phyloP scores from a whole-genome alignment of 1,140 invertebrate species.

The Bacillus rossius region DNA sequence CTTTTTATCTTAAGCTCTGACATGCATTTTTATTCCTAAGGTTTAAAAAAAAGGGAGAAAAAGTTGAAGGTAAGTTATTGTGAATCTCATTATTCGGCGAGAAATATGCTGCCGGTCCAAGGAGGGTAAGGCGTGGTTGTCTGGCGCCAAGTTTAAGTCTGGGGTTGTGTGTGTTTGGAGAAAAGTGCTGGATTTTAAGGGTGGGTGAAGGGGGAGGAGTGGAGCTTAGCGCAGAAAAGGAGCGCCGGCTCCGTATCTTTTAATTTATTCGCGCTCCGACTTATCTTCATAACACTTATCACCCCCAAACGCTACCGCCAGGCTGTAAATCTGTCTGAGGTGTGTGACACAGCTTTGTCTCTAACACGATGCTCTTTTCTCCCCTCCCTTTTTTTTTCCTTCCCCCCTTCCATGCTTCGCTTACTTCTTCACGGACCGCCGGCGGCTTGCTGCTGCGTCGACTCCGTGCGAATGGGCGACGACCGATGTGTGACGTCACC shows the following conservation, averaged over 20 bases:
- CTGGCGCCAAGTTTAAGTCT: no score
- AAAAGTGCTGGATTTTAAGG: not conserved
- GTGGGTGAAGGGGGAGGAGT: not conserved
- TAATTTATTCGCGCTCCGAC: constrained; percentile 15
- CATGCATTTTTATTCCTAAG: no score
- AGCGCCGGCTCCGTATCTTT: constrained; percentile 10
- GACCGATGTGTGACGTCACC: no score
- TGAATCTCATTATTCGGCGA: not conserved
- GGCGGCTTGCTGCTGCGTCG: not conserved
- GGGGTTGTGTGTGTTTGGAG: not conserved
- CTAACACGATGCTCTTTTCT: not conserved
- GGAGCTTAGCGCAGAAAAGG: not conserved
- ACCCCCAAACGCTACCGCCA: not conserved
- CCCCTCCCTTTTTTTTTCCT: no score
- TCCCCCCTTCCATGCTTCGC: no score
- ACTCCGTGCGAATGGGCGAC: not conserved
- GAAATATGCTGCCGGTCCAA: not conserved
- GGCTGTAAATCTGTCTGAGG: constrained; percentile 5
- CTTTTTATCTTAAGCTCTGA: no score
- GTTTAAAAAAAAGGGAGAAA: no score
- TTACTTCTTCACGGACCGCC: no score
- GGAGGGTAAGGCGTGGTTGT: not conserved
- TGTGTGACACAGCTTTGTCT: constrained; percentile 9
- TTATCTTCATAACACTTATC: constrained; percentile 17
- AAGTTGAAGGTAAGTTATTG: not conserved